Conservation (phyloP, 2,888 invertebrate genomes). For the Amiota minor region DNA sequence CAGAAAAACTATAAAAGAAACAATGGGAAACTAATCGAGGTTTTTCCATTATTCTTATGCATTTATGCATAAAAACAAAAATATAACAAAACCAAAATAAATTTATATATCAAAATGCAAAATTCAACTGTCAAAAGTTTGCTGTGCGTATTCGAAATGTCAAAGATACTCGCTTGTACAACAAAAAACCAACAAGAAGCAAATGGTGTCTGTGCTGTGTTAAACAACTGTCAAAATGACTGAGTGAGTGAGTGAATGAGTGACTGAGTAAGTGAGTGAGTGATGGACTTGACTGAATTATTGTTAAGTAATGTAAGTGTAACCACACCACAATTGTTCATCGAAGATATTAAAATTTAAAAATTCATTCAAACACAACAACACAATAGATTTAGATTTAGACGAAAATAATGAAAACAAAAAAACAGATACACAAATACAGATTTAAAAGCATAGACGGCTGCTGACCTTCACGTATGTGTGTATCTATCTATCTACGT, state of each 20-base stretch:
- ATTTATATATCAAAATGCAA: slow-evolving; percentile 8
- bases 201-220: neutral
- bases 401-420: neutral
- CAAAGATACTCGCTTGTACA: neutral
- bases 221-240: slow-evolving; percentile 5
- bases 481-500: slow-evolving; percentile 6
- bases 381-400: neutral
- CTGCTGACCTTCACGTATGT: slow-evolving; percentile 17
- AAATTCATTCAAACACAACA: neutral
- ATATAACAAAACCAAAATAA: neutral
- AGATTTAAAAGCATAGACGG: neutral
- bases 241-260: neutral
- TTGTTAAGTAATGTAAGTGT: neutral
- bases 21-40: slow-evolving; percentile 30
- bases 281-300: slow-evolving; percentile 30
- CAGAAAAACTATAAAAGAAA: slow-evolving; percentile 24
- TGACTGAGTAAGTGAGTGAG: slow-evolving; percentile 19
- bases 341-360: neutral
- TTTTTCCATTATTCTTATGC: slow-evolving; percentile 57
- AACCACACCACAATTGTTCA: neutral
- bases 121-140: slow-evolving; percentile 17
- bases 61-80: slow-evolving; percentile 58
- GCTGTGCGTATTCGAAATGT: slow-evolving; percentile 1
- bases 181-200: neutral
- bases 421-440: neutral